A percentile compares a stretch with the other conserved stretches of the same genome.
Evolutionary conservation across 2,113 vertebrate species (phyloP).

Genomic region (Lophotis ruficrista): DNA sequence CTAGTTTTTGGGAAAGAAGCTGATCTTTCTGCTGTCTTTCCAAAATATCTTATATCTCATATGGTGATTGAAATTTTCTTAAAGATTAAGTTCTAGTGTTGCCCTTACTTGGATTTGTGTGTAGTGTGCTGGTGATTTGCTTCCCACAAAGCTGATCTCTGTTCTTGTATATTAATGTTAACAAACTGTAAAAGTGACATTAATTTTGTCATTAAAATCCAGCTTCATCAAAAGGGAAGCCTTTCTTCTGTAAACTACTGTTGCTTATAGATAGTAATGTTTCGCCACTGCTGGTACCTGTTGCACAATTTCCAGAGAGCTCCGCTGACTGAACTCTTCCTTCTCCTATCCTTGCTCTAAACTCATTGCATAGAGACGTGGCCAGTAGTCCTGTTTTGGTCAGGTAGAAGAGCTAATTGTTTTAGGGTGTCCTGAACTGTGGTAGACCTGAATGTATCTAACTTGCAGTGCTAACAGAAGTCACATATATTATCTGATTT

Average conservation of each 20-base stretch:
- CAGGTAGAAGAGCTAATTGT: neutral
- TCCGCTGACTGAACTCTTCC: neutral
- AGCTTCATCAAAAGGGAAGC: neutral
- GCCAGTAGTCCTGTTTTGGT: neutral
- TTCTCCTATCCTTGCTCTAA: neutral
- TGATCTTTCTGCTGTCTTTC: neutral
- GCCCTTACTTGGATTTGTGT: neutral
- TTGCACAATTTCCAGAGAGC: neutral
- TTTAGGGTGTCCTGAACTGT: neutral
- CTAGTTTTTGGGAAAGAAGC: neutral
- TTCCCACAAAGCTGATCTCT: neutral
- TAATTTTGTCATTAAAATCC: neutral
- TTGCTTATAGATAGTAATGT: neutral
- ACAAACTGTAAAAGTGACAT: neutral
- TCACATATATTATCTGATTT: neutral
- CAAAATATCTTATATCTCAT: neutral
- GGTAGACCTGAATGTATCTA: neutral
- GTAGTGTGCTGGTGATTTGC: neutral
- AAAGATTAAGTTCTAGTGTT: neutral
- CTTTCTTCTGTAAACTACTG: neutral
- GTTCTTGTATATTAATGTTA: neutral
- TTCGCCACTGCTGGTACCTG: neutral
- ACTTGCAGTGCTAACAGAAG: neutral
- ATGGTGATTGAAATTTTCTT: neutral
- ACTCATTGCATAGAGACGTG: neutral